Evolutionary conservation across 2,888 invertebrate genomes (phyloP), one percentile per base, ranked within the genome.

Genomic region (Drosophila koepferae): DNA sequence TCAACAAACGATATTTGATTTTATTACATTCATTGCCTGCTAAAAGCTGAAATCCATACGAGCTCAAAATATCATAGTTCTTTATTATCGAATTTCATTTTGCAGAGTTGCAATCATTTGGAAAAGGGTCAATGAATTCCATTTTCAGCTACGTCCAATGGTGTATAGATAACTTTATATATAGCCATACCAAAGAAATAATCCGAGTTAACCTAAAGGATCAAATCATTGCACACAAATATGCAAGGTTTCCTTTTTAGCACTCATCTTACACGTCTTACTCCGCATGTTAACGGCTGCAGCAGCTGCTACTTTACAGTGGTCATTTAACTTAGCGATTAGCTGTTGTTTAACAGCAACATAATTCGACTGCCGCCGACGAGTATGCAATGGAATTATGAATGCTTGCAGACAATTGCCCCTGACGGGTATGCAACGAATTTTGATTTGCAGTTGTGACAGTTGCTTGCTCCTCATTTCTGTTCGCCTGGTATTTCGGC

Each of bases 371-470:
- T 14, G 18, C 48, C 9, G 18, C 41, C 8, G 1, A 4, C 8
- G 31, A 14, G 54, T 38, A 54, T 54, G 54, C 54, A 38, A 54
- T 5, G 23, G 16, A 23, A 18, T 54, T 54, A 7, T 34, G 14
- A 34, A 51, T 20, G 3, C 23, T 20, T 14, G 18, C 0, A 20
- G 18, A 48, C 2, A 5, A 1, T 36, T 20, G 36, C 9, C 20
- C 41, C 55, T 31, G 18, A 14, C 14, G 41, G 23, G 38, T 54
- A 40, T 54, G 54, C 38, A 54, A 40, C 6, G 23, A 54, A 6
- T 10, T 28, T 40, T 28, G 10, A 2, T 53, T 7, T 18, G 18
- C 51, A 51, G 7, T 2, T 49, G n/a, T 4, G 1, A 5, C 3
- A 4, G 7, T n/a, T n/a, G 3, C 4, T 2, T 36, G 46, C 23